Evolutionary conservation across 2,113 vertebrate species (phyloP).

Genomic region (Poicephalus meyeri): DNA sequence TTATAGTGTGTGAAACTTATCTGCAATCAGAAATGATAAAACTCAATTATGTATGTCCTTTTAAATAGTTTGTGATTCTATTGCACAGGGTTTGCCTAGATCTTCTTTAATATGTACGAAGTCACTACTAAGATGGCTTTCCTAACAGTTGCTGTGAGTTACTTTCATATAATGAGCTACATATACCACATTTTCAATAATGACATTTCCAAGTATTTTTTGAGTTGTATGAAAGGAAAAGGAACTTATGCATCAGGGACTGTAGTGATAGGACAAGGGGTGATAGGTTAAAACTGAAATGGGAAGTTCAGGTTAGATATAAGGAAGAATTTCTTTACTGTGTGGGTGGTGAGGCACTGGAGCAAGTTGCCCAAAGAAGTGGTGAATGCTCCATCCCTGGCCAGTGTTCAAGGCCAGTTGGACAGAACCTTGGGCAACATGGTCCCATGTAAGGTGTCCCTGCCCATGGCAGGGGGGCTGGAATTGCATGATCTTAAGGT

Average conservation of each 20-base stretch:
- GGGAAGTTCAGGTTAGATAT: neutral
- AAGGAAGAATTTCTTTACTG: neutral
- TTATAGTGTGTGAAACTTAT: neutral
- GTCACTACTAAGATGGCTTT: neutral
- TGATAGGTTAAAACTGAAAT: neutral
- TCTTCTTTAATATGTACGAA: neutral
- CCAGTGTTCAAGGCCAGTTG: neutral
- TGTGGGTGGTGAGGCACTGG: neutral
- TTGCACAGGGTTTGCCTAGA: neutral
- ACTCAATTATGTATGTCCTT: neutral
- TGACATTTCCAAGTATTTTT: conserved; percentile 13
- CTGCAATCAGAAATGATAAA: neutral
- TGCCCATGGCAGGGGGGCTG: neutral
- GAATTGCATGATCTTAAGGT: neutral
- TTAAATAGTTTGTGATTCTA: neutral
- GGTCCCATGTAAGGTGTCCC: neutral
- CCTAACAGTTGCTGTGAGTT: neutral
- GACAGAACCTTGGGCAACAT: neutral
- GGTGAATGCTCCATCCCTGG: neutral
- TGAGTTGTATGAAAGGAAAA: conserved; percentile 47
- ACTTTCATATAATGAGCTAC: neutral
- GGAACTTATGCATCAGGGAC: neutral
- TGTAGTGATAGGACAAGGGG: neutral
- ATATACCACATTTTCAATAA: neutral
- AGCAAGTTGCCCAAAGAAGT: neutral